Conservation (phyloP, 2,113 vertebrate species). For the Spea bombifrons region DNA sequence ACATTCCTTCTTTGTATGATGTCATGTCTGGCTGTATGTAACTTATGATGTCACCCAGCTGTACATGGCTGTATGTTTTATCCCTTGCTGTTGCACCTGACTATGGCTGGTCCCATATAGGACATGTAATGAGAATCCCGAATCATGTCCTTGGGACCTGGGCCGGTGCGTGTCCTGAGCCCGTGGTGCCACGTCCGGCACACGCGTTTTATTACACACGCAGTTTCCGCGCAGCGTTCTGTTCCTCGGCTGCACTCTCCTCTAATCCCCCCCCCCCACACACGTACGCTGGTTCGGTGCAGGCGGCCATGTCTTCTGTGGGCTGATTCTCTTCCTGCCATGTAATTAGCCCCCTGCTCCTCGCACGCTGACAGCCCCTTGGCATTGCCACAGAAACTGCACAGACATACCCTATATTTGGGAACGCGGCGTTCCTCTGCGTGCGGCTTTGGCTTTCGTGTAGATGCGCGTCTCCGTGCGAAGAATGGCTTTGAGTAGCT, state of each 20-base stretch:
- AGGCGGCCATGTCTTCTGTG: constrained; percentile 44
- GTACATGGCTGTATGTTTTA: no score
- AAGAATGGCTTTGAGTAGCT: no score
- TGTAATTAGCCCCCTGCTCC: constrained; percentile 48
- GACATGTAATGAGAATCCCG: no score
- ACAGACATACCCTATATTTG: constrained; percentile 49
- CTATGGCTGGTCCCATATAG: no score
- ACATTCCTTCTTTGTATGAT: no score
- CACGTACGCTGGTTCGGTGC: constrained; percentile 29
- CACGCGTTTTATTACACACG: no score
- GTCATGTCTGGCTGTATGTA: no score
- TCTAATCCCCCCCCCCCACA: constrained; percentile 40
- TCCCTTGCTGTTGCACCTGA: no score
- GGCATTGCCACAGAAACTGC: constrained; percentile 48
- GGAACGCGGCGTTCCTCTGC: constrained; percentile 36
- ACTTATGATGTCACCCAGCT: no score
- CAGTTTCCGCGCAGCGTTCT: neutral
- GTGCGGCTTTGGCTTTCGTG: neutral
- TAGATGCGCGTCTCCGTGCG: neutral
- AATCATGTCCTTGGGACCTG: no score
- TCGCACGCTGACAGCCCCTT: constrained; percentile 45
- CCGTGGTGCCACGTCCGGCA: no score
- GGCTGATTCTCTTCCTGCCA: constrained; percentile 42
- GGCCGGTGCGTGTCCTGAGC: no score
- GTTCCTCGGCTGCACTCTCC: constrained; percentile 31